Conservation (phyloP, 1,140 invertebrate species). For the Drosophila bocki region DNA sequence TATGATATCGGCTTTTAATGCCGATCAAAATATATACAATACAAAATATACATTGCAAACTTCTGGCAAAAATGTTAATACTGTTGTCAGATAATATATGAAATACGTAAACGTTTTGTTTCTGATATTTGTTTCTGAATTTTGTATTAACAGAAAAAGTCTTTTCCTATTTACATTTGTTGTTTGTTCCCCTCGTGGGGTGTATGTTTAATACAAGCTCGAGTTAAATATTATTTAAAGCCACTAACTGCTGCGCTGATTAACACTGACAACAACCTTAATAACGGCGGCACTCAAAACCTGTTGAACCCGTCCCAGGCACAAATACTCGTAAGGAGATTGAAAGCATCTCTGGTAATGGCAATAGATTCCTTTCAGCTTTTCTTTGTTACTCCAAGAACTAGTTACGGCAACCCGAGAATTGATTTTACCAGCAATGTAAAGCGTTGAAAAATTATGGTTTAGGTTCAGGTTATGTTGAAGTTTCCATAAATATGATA, state of each 20-base stretch:
- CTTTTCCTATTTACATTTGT: not conserved
- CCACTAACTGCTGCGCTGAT: constrained; percentile 52
- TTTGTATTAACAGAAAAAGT: not conserved
- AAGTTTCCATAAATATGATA: not conserved
- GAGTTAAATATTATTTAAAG: constrained; percentile 22
- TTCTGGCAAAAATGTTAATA: not conserved
- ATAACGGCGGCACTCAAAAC: constrained; percentile 49
- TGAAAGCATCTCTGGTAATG: constrained; percentile 32
- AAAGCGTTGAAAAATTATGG: not conserved
- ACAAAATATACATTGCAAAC: not conserved
- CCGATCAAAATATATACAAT: not conserved
- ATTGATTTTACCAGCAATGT: not conserved
- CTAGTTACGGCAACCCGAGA: not conserved
- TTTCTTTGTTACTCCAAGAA: constrained; percentile 27
- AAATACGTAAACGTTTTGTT: not conserved
- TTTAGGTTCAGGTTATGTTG: not conserved
- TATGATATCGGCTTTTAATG: not conserved
- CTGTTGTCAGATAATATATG: not conserved
- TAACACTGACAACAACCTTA: constrained; percentile 39
- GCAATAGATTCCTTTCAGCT: constrained; percentile 37
- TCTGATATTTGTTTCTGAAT: not conserved
- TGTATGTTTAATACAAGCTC: constrained; percentile 4
- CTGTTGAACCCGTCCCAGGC: constrained; percentile 64
- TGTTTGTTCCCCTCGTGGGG: not conserved
- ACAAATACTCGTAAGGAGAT: constrained; percentile 37